Conservation (phyloP, 2,888 invertebrate genomes). For the Corbicula japonica region DNA sequence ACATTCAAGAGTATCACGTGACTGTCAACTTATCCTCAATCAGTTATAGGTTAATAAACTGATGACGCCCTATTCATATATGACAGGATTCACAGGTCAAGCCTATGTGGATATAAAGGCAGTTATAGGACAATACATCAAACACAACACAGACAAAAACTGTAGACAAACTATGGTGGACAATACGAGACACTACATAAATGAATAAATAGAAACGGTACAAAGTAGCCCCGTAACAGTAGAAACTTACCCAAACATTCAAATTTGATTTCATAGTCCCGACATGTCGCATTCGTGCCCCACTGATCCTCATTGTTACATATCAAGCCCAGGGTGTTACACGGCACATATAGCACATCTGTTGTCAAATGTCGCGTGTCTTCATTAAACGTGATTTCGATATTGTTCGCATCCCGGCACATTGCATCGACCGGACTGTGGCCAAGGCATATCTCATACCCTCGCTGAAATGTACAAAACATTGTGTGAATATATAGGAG, state of each 20-base stretch:
- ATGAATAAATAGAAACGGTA: too few species aligned
- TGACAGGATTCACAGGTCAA: too few species aligned
- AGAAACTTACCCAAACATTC: constrained; percentile 57
- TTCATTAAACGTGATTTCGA: constrained; percentile 45
- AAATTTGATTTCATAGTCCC: constrained; percentile 59
- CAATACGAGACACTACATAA: too few species aligned
- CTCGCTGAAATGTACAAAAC: constrained; percentile 44
- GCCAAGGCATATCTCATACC: constrained; percentile 53
- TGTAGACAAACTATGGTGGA: too few species aligned
- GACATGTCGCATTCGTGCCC: constrained; percentile 29
- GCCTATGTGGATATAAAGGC: too few species aligned
- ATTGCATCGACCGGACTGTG: constrained; percentile 53
- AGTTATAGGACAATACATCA: too few species aligned
- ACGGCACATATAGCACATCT: constrained; percentile 39
- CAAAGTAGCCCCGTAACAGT: too few species aligned
- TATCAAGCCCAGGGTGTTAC: constrained; percentile 47
- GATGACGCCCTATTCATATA: too few species aligned
- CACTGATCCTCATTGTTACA: constrained; percentile 54
- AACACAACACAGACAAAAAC: too few species aligned
- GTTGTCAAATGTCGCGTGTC: constrained; percentile 22
- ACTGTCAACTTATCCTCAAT: too few species aligned
- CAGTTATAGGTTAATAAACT: too few species aligned
- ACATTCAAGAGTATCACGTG: too few species aligned
- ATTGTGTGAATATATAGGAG: not conserved
- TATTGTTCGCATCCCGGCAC: constrained; percentile 41